Conservation (phyloP, 2,797 vertebrate species). For the Chaunax sp. region DNA sequence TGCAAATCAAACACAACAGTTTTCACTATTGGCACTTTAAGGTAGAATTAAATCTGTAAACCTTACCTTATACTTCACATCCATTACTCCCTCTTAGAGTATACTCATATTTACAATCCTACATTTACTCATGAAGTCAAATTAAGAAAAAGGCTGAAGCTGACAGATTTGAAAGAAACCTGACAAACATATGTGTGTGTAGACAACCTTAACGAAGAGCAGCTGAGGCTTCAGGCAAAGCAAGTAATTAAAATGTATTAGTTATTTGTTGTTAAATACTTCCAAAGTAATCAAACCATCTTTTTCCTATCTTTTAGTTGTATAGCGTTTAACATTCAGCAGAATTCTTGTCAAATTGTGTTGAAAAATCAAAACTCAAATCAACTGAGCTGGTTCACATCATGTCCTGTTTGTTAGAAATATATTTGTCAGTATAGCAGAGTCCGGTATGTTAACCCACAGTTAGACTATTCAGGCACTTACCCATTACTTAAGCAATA, state of each 20-base stretch:
- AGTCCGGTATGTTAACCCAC: slow-evolving; percentile 16
- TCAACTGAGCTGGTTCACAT: background rate
- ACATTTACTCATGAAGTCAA: background rate
- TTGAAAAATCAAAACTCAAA: background rate
- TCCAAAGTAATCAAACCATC: background rate
- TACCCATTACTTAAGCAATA: slow-evolving; percentile 36
- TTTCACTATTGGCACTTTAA: no score
- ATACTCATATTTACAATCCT: no score
- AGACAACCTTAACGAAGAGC: background rate
- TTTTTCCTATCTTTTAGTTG: no score
- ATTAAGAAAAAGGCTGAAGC: background rate
- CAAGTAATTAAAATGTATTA: background rate
- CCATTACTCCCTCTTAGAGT: background rate
- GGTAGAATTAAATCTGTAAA: no score
- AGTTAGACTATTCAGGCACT: slow-evolving; percentile 12
- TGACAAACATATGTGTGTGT: background rate
- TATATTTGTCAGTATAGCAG: background rate
- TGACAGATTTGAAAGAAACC: no score
- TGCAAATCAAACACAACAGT: background rate
- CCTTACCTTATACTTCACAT: no score
- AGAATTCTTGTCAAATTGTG: background rate
- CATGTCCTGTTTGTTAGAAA: background rate
- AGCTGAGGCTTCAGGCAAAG: background rate
- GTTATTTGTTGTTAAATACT: background rate
- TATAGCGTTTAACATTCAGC: no score